These are phyloP conservation scores for Theretra japonica DNA, from an alignment of 2,888 invertebrate species.

Conservation along the genomic window DNA sequence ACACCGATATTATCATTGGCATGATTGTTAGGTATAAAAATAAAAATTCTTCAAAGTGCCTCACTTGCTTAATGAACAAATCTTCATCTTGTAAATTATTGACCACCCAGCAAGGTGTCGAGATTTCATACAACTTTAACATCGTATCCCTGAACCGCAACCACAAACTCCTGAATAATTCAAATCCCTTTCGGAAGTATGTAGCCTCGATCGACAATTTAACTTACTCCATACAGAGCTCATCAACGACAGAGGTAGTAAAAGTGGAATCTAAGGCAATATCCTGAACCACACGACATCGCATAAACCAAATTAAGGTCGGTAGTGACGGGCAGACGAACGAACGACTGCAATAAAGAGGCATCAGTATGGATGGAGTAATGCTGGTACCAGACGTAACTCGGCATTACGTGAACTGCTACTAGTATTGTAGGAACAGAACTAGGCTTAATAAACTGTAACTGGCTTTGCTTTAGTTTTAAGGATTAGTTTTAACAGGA, in stretches of 20 bases:
- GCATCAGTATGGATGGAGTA: conserved; percentile 19
- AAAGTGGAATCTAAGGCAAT: conserved; percentile 26
- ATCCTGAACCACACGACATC: conserved; percentile 12
- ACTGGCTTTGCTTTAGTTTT: neutral
- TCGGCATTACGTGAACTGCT: neutral
- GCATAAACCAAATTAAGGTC: conserved; percentile 26
- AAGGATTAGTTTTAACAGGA: neutral
- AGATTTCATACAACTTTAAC: neutral
- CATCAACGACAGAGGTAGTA: conserved; percentile 15
- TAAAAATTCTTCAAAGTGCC: too few species aligned
- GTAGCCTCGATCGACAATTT: neutral
- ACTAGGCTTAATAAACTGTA: conserved; percentile 8
- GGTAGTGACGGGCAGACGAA: conserved; percentile 16
- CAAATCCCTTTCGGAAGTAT: neutral
- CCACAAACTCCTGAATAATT: neutral
- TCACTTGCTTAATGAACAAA: too few species aligned
- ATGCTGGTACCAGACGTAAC: conserved; percentile 6
- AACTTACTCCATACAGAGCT: neutral
- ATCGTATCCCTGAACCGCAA: neutral
- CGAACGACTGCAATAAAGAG: conserved; percentile 24
- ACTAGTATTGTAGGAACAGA: neutral
- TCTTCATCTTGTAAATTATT: too few species aligned
- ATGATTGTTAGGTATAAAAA: too few species aligned
- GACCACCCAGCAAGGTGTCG: too few species aligned
- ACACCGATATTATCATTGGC: too few species aligned